These are phyloP conservation scores for Morpho achilles DNA, from an alignment of 2,888 invertebrate genomes.

Conservation along the genomic window DNA sequence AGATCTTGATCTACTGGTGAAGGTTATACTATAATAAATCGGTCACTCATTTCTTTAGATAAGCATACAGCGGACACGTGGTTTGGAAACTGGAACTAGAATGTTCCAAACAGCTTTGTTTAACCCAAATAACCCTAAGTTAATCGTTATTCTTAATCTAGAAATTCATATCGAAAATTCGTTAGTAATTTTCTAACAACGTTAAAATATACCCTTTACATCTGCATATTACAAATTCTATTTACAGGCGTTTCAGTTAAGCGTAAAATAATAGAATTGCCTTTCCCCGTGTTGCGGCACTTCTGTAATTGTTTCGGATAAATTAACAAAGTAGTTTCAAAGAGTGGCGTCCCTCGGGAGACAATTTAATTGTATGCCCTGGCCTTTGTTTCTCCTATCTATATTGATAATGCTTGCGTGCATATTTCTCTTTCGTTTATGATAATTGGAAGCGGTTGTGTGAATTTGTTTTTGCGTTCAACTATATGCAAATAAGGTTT, in stretches of 20 bases:
- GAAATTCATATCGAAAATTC: too few species aligned
- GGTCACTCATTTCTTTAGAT: too few species aligned
- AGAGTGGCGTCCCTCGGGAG: constrained; percentile 62
- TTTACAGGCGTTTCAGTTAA: constrained; percentile 43
- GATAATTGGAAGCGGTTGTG: constrained; percentile 18
- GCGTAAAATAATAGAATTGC: constrained; percentile 59
- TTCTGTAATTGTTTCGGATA: constrained; percentile 73
- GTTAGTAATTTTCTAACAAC: too few species aligned
- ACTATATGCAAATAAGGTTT: not conserved
- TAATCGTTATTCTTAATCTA: too few species aligned
- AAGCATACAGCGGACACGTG: too few species aligned
- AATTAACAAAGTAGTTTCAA: constrained; percentile 73
- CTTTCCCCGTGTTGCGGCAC: constrained; percentile 50
- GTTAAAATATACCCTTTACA: constrained; percentile 5
- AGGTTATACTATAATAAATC: too few species aligned
- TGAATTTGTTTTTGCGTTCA: constrained; percentile 3
- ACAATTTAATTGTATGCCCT: constrained; percentile 59
- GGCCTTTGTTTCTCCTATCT: constrained; percentile 53
- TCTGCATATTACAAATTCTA: constrained; percentile 21
- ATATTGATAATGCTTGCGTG: constrained; percentile 48
- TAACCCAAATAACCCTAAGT: too few species aligned
- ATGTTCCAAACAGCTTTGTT: too few species aligned
- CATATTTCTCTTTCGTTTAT: constrained; percentile 33
- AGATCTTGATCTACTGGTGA: too few species aligned
- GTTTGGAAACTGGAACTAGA: too few species aligned